Conservation (phyloP, 2,797 vertebrate species). For the Tauraco hartlaubi region DNA sequence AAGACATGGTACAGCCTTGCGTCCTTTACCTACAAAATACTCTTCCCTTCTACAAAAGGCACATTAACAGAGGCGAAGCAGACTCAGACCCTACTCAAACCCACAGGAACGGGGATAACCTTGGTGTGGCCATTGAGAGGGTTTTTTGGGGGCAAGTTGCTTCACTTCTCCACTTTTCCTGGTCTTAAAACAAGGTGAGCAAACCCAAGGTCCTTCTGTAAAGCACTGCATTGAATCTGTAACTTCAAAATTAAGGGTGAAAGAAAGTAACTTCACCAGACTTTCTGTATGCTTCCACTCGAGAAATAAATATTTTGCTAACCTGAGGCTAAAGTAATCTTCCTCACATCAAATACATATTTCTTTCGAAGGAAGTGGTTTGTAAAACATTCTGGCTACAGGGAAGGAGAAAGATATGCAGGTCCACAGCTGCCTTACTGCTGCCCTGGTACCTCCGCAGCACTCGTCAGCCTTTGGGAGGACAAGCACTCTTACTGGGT, state of each 20-base stretch:
- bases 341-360: not conserved
- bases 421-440: not conserved
- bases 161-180: not conserved
- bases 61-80: not conserved
- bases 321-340: not conserved
- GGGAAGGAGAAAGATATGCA: not conserved
- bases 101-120: not conserved
- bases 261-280: not conserved
- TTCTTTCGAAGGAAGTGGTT: not conserved
- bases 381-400: not conserved
- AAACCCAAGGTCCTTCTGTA: not conserved
- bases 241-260: not conserved
- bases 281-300: not conserved
- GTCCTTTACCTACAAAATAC: not conserved
- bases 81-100: not conserved
- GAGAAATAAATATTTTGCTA: not conserved
- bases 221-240: not conserved
- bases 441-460: not conserved
- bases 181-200: not conserved
- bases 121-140: not conserved
- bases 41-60: not conserved
- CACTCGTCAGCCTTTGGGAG: not conserved
- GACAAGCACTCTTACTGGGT: not conserved
- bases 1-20: not conserved
- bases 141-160: not conserved